Evolutionary conservation across 2,113 vertebrate genomes (phyloP), one percentile per base, ranked within the genome.

Genomic region (Cephalopterus ornatus): DNA sequence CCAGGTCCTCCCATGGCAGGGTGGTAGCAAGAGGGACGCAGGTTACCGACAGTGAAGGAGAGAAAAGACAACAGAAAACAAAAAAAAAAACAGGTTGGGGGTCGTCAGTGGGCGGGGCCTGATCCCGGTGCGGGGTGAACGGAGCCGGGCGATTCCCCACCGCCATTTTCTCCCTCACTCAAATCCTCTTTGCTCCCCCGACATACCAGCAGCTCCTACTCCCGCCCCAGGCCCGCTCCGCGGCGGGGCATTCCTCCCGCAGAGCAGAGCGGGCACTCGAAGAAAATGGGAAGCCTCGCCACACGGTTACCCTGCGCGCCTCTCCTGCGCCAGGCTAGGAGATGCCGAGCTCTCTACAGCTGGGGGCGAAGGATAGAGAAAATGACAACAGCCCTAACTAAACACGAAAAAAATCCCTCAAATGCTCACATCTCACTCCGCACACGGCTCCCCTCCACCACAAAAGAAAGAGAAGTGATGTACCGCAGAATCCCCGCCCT

Each of bases 121-220:
- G n/a, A 65, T 41, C 24, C 35, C 30, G 6, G 32, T 72, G 67
- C 46, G 56, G 13, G 39, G 27, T 41, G 18, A 82, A 39, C 8
- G 7, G 30, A 78, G n/a, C 39, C 23, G 16, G 62, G 67, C 56
- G 23, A 42, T 18, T 88, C 78, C 39, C 79, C 61, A 89, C 39
- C 89, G 50, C 93, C 67, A 88, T 93, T 96, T 93, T 93, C 91
- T 92, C 75, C 86, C 70, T 88, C 71, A 32, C 62, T 85, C 52
- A 49, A 82, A 35, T 58, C 46, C 65, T 46, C 73, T 56, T 68
- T 66, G 27, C 32, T 41, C 53, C 39, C 55, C 33, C 68, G 87
- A 88, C 42, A 80, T 33, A 46, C 92, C 91, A 96, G 44, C 33
- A 6, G 53, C 52, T 79, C 32, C 58, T 52, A 76, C 46, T 67